Evolutionary conservation across 2,888 invertebrate species (phyloP).

Genomic region (Drosophila hamatofila): DNA sequence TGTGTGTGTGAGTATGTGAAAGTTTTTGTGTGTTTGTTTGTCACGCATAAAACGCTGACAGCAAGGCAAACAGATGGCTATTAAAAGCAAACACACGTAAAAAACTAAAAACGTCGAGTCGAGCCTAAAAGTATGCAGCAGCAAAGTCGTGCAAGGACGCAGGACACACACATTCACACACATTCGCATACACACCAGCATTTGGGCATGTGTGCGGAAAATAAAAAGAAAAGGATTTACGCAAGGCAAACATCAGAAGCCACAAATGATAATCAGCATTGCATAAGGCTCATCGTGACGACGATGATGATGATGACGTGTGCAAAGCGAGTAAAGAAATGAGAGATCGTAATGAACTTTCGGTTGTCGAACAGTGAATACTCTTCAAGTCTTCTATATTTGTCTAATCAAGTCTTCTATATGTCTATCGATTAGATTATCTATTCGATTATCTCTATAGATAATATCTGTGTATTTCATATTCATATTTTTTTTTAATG

Average conservation of each 20-base stretch:
- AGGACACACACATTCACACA: constrained; percentile 20
- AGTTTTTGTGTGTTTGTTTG: constrained; percentile 54
- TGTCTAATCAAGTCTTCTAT: too few species aligned
- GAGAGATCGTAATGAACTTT: not conserved
- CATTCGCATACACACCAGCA: not conserved
- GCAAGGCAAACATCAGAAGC: constrained; percentile 55
- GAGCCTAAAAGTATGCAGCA: constrained; percentile 70
- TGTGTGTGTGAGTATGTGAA: constrained; percentile 25
- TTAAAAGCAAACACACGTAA: constrained; percentile 75
- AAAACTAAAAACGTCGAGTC: constrained; percentile 61
- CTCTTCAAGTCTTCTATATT: constrained; percentile 3
- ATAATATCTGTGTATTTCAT: not conserved
- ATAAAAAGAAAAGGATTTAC: constrained; percentile 55
- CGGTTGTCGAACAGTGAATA: not conserved
- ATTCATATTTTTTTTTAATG: too few species aligned
- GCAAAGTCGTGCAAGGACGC: constrained; percentile 72
- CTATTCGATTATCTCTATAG: too few species aligned
- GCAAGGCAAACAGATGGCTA: constrained; percentile 76
- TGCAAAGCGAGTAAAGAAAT: constrained; percentile 35
- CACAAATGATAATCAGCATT: constrained; percentile 61
- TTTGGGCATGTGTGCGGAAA: constrained; percentile 25
- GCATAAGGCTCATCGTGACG: constrained; percentile 37
- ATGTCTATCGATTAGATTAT: too few species aligned
- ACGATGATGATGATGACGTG: constrained; percentile 38
- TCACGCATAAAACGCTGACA: constrained; percentile 74